Percentiles rank a stretch among this genome's conserved stretches.
phyloP scores from a whole-genome alignment of 1,140 invertebrate species.

The Eulimnadia texana region DNA sequence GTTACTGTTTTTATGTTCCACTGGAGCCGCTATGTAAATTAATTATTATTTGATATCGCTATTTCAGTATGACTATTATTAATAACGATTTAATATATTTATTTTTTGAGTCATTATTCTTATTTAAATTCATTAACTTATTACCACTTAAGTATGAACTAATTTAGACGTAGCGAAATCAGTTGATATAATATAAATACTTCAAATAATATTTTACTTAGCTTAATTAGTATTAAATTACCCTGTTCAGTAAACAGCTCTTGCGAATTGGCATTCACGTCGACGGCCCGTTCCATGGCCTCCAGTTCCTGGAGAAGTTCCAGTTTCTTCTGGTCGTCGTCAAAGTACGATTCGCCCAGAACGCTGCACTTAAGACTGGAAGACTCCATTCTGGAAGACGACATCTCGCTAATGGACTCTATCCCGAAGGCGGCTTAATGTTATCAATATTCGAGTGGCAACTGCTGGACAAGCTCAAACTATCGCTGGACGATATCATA shows the following conservation, averaged over 20 bases:
- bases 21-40: too few relatives aligned
- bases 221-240: neutral
- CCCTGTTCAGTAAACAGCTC: neutral
- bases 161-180: too few relatives aligned
- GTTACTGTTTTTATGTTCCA: too few relatives aligned
- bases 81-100: too few relatives aligned
- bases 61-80: too few relatives aligned
- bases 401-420: constrained; percentile 49
- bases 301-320: constrained; percentile 13
- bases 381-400: constrained; percentile 36
- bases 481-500: constrained; percentile 5
- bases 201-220: too few relatives aligned
- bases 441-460: constrained; percentile 52
- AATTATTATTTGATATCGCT: too few relatives aligned
- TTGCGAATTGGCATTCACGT: constrained; percentile 11
- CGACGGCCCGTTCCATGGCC: constrained; percentile 10
- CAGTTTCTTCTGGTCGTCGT: constrained; percentile 9
- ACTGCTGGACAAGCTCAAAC: constrained; percentile 28
- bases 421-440: constrained; percentile 67
- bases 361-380: constrained; percentile 14
- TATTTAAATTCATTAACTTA: too few relatives aligned
- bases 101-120: too few relatives aligned
- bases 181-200: too few relatives aligned
- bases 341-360: constrained; percentile 6
- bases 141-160: too few relatives aligned